These are phyloP conservation scores for Siniperca scherzeri DNA, from an alignment of 2,797 vertebrate genomes.

Conservation along the genomic window DNA sequence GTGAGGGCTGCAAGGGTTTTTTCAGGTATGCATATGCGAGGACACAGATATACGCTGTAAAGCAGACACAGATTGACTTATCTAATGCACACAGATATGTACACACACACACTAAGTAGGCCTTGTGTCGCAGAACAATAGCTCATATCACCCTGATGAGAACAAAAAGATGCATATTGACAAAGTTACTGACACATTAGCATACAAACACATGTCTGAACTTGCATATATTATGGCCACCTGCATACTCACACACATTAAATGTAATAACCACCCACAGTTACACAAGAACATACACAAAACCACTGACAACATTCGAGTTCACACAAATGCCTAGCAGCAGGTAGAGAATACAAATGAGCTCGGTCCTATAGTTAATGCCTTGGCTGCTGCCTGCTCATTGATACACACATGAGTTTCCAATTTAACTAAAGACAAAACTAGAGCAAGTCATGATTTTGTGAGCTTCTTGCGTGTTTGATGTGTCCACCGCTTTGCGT, in stretches of 20 bases:
- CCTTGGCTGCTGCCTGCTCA: conserved; percentile 23
- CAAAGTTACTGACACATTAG: conserved; percentile 44
- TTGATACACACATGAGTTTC: conserved; percentile 43
- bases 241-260: conserved; percentile 36
- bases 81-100: background rate
- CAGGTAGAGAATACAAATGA: conserved; percentile 64
- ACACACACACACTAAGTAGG: background rate
- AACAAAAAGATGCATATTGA: conserved; percentile 38
- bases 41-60: background rate
- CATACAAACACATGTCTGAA: conserved; percentile 49
- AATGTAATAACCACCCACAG: conserved; percentile 60
- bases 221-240: conserved; percentile 34
- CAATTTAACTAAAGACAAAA: conserved; percentile 43
- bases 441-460: conserved; percentile 27
- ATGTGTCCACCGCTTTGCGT: conserved; percentile 34
- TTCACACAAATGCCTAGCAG: conserved; percentile 53
- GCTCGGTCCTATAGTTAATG: conserved; percentile 25
- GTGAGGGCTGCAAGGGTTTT: conserved; percentile 99
- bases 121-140: conserved; percentile 5
- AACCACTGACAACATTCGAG: conserved; percentile 39
- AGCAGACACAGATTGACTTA: conserved; percentile 2
- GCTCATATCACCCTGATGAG: conserved; percentile 14
- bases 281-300: conserved; percentile 54
- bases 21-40: conserved; percentile 89
- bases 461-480: conserved; percentile 28